phyloP scores from a whole-genome alignment of 2,888 invertebrate species.

The Nomada lathburiana region DNA sequence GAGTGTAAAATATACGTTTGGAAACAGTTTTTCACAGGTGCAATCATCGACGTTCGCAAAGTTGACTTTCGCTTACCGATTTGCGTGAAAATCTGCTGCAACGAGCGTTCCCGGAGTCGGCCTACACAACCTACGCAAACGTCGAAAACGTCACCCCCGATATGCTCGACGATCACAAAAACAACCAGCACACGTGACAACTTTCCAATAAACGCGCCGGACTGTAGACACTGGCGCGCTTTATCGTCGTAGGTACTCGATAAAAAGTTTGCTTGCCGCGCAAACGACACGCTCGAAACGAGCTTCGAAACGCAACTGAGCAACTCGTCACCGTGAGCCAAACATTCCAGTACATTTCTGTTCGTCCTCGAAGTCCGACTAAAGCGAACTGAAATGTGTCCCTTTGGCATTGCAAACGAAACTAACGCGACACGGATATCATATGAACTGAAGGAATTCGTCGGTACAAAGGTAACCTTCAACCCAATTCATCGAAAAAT shows the following conservation, averaged over 20 bases:
- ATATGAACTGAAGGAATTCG: neutral
- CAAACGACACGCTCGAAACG: conserved; percentile 1
- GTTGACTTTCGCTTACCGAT: neutral
- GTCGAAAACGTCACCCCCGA: neutral
- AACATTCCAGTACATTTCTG: neutral
- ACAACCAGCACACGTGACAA: conserved; percentile 3
- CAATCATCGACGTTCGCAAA: too few relatives aligned
- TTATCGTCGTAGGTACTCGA: neutral
- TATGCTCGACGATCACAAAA: neutral
- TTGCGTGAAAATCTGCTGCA: neutral
- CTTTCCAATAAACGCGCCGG: conserved; percentile 4
- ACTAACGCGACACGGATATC: neutral
- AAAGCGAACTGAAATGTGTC: neutral
- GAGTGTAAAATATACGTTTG: neutral
- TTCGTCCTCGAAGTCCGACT: neutral
- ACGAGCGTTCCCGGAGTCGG: neutral
- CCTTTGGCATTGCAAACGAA: neutral
- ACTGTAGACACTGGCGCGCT: neutral
- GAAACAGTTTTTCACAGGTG: neutral
- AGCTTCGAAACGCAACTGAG: neutral
- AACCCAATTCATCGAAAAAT: neutral
- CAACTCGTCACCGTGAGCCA: neutral
- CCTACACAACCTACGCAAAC: neutral
- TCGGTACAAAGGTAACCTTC: neutral
- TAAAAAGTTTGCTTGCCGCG: conserved; percentile 6